Base-by-base conservation (phyloP, 2,113 vertebrate species). In the Cyprinodon tularosa region DNA sequence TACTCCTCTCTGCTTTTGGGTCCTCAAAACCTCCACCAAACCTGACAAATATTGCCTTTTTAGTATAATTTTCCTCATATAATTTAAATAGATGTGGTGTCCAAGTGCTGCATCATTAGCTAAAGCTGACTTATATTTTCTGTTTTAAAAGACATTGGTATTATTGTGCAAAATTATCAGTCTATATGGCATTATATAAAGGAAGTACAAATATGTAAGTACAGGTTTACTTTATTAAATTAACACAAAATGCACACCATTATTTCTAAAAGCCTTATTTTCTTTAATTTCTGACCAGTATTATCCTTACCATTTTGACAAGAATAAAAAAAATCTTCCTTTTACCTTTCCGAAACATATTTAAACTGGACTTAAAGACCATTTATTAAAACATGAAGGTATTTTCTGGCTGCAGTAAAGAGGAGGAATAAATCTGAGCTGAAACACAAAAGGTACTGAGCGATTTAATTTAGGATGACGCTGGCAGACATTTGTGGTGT, bases 401-500 rank as follows among this genome's bases (percentile, higher is more conserved):
- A 45, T 44, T 12, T 29, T 4, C 40, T 66, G 42, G 20, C 64
- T 22, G n/a, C 5, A 72, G 13, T 69, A n/a, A 62, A 29, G 3
- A 53, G 20, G 20, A 77, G 72, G 29, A 44, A 62, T 37, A 36
- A 61, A 85, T 80, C 66, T 67, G 74, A 82, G 83, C 70, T 79
- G 37, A 84, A 78, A 84, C 70, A 63, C 63, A 78, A 76, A 79
- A 77, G 74, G 37, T 71, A 39, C 64, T 71, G 68, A 76, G 77
- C 70, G 44, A 72, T 86, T 87, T 45, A 29, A 71, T 86, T 90
- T 47, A 64, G 72, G 74, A 74, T 1, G 36, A 69, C 37, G 45
- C 62, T 73, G 44, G 77, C 75, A 86, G 80, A 81, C 85, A 86
- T 84, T 90, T 86, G 89, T 83, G 84, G 36, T 74, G 78, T 88